A percentile compares a stretch with the other conserved stretches of the same genome.
phyloP scores from a whole-genome alignment of 2,797 vertebrate species.

The Cuniculus paca region DNA sequence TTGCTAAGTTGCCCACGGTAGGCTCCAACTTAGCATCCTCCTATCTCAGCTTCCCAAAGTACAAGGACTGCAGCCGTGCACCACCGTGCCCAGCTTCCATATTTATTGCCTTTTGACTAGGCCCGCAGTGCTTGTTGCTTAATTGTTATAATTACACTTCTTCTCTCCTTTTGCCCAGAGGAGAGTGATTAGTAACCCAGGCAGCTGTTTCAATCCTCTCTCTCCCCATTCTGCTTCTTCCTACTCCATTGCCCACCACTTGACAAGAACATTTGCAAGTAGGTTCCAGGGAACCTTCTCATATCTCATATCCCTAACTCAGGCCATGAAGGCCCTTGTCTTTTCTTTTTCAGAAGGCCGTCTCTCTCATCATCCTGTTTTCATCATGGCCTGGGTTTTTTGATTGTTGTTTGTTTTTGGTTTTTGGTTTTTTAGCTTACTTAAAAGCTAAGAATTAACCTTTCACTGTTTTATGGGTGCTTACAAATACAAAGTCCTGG shows the following conservation, averaged over 20 bases:
- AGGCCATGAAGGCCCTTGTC: neutral
- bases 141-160: neutral
- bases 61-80: neutral
- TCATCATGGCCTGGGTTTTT: neutral
- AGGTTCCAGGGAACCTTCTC: neutral
- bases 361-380: neutral
- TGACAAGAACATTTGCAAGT: neutral
- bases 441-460: neutral
- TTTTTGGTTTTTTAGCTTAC: slow-evolving; percentile 43
- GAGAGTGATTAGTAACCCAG: neutral
- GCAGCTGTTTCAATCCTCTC: neutral
- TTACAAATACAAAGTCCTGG: neutral
- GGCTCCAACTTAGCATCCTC: neutral
- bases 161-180: neutral
- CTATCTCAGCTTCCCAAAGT: neutral
- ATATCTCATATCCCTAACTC: neutral
- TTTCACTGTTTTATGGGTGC: slow-evolving; percentile 43
- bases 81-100: neutral
- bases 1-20: neutral
- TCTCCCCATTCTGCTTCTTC: neutral
- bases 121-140: neutral
- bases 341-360: slow-evolving; percentile 3
- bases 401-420: neutral
- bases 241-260: neutral
- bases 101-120: neutral